These are phyloP conservation scores for Margaritifera margaritifera DNA, from an alignment of 2,888 invertebrate genomes.

Conservation along the genomic window DNA sequence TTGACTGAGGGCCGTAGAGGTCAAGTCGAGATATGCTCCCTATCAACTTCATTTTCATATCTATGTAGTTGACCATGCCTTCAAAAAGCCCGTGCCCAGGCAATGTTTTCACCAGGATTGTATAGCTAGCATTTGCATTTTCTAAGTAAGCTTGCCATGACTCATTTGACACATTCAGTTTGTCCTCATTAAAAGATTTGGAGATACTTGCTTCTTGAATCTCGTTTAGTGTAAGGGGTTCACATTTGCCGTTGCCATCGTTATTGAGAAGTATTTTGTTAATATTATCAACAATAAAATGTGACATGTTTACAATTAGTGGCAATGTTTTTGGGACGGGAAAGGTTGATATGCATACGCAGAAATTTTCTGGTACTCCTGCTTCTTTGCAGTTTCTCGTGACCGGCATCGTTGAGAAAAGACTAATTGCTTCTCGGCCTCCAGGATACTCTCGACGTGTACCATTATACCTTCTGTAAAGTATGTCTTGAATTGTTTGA, in stretches of 20 bases:
- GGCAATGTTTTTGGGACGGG: constrained; percentile 77
- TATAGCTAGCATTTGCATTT: constrained; percentile 69
- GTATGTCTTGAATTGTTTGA: constrained; percentile 83
- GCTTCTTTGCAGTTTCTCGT: constrained; percentile 85
- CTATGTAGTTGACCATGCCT: constrained; percentile 79
- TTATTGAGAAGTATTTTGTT: constrained; percentile 78
- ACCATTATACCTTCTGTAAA: constrained; percentile 19
- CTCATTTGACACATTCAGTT: no score
- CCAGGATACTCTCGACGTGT: neutral
- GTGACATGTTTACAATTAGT: constrained; percentile 77
- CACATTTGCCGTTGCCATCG: no score
- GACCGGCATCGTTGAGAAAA: constrained; percentile 83
- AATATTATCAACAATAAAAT: constrained; percentile 79
- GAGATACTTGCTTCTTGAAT: no score
- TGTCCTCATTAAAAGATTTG: no score
- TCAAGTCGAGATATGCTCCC: no score
- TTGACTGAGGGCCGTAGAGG: no score
- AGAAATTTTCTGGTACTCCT: constrained; percentile 87
- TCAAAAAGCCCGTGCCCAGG: constrained; percentile 86
- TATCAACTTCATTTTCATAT: no score
- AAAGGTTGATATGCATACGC: constrained; percentile 84
- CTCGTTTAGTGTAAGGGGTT: no score
- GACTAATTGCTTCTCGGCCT: constrained; percentile 74
- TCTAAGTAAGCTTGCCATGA: neutral
- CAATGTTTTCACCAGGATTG: constrained; percentile 78